These are phyloP conservation scores for Pitangus sulphuratus DNA, from an alignment of 2,797 vertebrate genomes.

Conservation along the genomic window DNA sequence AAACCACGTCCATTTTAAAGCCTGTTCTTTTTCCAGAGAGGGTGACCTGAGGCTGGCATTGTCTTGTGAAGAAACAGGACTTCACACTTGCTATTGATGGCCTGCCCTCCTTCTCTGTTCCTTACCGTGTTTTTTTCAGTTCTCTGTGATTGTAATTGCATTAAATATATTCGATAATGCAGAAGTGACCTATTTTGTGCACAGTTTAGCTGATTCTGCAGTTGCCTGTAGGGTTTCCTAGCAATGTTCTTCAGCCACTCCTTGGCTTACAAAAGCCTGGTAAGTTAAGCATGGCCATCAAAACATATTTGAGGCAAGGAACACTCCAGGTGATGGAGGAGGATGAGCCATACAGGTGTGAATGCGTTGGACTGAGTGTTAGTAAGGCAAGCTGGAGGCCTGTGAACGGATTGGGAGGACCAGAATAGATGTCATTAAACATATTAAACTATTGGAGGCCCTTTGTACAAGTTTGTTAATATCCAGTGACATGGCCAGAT, in stretches of 20 bases:
- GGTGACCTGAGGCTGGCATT: not conserved
- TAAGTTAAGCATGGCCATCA: not conserved
- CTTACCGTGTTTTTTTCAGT: not conserved
- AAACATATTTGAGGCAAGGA: not conserved
- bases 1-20: not conserved
- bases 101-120: not conserved
- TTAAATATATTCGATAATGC: slow-evolving; percentile 23
- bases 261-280: not conserved
- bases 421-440: not conserved
- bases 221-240: slow-evolving; percentile 34
- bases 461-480: not conserved
- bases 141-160: slow-evolving; percentile 35
- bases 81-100: not conserved
- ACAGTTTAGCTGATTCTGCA: slow-evolving; percentile 38
- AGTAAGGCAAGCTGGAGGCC: not conserved
- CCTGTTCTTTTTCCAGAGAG: not conserved
- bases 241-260: not conserved
- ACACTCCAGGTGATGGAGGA: not conserved
- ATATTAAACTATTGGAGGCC: not conserved
- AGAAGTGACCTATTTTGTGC: slow-evolving; percentile 53
- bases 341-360: not conserved
- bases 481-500: not conserved
- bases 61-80: not conserved
- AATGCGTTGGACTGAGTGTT: not conserved
- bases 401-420: not conserved